Evolutionary conservation across 2,113 vertebrate genomes (phyloP), one percentile per base, ranked within the genome.

Genomic region (Cephalophus harveyi): DNA sequence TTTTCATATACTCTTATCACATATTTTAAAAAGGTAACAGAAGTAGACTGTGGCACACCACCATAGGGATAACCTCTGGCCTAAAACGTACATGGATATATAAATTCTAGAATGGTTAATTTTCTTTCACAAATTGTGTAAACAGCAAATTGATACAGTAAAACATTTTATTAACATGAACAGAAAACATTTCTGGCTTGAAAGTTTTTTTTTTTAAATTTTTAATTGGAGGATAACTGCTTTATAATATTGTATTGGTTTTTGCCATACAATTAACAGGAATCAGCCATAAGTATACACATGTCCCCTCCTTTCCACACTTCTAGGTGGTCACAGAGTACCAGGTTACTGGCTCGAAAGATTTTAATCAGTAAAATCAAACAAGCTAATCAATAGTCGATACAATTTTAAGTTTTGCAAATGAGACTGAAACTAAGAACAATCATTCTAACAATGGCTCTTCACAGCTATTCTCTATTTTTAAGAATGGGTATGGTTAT

Each of bases 361-460:
- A 14, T 64, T 93, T 91, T 71, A 95, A 55, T 85, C 16, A 79
- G 33, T 67, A 87, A 93, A 93, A 89, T 62, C 90, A 74, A 93
- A 30, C 40, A 95, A 94, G 36, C 43, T 23, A 79, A 83, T 59
- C 30, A 76, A 54, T 67, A 95, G 33, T n/a, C 23, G 64, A n/a
- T 25, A 91, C 86, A 89, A 86, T 86, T 36, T 57, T 62, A 57
- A 74, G 76, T 89, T 96, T 46, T 89, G 36, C 19, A 52, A 93
- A 87, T 71, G 25, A 76, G 11, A 93, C 21, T 89, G 64, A 93
- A 96, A 86, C 50, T 36, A 82, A 94, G 91, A 91, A 40, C 52
- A 62, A 67, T 50, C 40, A 82, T 86, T 52, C 62, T 30, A 64
- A 91, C 48, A 30, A 88, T 88, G 48, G 12, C 59, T 96, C 17